A percentile compares a stretch with the other conserved stretches of the same genome.
phyloP scores from a whole-genome alignment of 1,140 invertebrate species.

The Lamellibrachia luymesi region DNA sequence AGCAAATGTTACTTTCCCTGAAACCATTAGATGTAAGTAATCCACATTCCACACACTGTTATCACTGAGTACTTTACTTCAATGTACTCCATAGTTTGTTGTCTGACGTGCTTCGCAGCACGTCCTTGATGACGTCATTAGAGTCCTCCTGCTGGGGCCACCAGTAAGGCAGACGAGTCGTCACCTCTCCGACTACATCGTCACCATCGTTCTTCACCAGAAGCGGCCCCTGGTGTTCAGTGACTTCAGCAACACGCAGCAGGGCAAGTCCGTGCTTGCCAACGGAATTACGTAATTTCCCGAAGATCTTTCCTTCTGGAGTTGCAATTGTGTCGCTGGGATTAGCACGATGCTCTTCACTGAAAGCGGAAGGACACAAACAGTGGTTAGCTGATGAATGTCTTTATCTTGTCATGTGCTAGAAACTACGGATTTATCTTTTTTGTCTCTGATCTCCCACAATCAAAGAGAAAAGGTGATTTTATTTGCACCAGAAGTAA shows the following conservation, averaged over 20 bases:
- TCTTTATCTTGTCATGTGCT: neutral
- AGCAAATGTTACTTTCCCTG: neutral
- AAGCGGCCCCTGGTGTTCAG: conserved; percentile 4
- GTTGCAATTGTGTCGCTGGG: conserved; percentile 11
- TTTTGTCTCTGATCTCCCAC: neutral
- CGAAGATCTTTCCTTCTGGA: conserved; percentile 16
- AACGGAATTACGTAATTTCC: conserved; percentile 19
- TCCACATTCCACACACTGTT: neutral
- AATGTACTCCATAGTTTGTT: neutral
- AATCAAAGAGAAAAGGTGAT: neutral
- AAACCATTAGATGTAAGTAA: neutral
- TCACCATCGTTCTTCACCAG: conserved; percentile 16
- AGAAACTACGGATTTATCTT: neutral
- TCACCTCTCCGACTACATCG: conserved; percentile 7
- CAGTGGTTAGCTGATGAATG: neutral
- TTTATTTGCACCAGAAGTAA: neutral
- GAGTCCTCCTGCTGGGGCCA: conserved; percentile 20
- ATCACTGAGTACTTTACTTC: neutral
- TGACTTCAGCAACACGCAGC: conserved; percentile 19
- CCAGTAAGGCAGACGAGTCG: conserved; percentile 22
- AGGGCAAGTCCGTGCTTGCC: conserved; percentile 22
- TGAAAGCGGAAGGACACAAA: conserved; percentile 10
- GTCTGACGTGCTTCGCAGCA: neutral
- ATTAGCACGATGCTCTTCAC: neutral
- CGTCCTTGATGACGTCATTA: conserved; percentile 9